phyloP scores from a whole-genome alignment of 2,888 invertebrate genomes.

The Vannuccia rotundouncinata region DNA sequence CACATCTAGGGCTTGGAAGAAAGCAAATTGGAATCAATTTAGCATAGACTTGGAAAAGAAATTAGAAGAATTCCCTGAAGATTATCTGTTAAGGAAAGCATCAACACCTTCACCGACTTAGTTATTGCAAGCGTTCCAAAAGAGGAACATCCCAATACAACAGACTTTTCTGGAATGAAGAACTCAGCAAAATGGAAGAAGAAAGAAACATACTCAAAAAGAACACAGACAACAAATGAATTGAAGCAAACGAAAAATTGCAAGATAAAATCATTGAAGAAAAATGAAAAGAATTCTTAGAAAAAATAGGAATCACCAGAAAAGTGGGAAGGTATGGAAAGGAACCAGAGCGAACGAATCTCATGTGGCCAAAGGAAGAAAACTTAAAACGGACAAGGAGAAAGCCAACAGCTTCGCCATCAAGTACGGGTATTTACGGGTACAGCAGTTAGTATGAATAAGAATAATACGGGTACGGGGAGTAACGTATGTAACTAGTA shows the following conservation, averaged over 20 bases:
- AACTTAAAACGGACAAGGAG: conserved; percentile 5
- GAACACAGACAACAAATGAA: not conserved
- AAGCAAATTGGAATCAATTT: conserved; percentile 7
- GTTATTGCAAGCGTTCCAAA: conserved; percentile 6
- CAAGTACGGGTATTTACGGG: too few species aligned
- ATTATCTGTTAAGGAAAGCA: conserved; percentile 11
- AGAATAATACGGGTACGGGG: too few species aligned
- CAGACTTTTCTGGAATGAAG: conserved; percentile 15
- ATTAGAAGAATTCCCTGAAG: not conserved
- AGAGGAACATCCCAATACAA: conserved; percentile 12
- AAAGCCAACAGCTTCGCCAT: conserved; percentile 18
- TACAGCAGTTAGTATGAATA: too few species aligned
- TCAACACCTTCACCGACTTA: not conserved
- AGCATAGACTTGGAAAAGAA: not conserved
- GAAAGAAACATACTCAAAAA: conserved; percentile 15
- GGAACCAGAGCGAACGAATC: not conserved
- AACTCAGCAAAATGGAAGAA: conserved; percentile 1
- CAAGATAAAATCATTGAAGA: not conserved
- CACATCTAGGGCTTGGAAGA: conserved; percentile 3
- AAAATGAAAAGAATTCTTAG: not conserved
- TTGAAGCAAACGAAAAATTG: not conserved
- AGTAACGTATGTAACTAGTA: too few species aligned
- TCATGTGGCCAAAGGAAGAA: not conserved
- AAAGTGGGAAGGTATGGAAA: conserved; percentile 17
- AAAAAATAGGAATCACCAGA: not conserved